phyloP scores from a whole-genome alignment of 2,888 invertebrate species.

The Ceramica pisi region DNA sequence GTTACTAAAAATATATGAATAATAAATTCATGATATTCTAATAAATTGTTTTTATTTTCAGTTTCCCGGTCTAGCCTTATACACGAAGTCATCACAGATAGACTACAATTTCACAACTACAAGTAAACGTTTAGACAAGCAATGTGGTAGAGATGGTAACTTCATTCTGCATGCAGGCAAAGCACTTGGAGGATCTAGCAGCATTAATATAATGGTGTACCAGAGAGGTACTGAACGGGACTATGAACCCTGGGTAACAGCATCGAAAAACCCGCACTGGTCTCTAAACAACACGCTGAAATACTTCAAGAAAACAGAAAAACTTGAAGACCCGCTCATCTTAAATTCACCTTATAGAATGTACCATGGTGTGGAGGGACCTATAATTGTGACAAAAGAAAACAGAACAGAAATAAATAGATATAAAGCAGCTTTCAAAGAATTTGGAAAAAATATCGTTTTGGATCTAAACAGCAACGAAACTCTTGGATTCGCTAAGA shows the following conservation, averaged over 20 bases:
- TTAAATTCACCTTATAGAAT: conserved; percentile 1
- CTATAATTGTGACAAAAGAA: conserved; percentile 23
- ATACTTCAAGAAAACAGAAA: conserved; percentile 42
- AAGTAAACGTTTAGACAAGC: not conserved
- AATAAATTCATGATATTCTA: not conserved
- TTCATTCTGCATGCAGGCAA: conserved; percentile 31
- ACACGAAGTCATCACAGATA: not conserved
- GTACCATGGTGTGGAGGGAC: conserved; percentile 32
- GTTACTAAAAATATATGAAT: too few relatives aligned
- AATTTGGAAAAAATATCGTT: conserved; percentile 3
- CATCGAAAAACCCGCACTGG: conserved; percentile 26
- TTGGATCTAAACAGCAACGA: conserved; percentile 13
- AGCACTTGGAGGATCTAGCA: conserved; percentile 36
- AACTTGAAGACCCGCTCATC: conserved; percentile 11
- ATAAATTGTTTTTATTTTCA: not conserved
- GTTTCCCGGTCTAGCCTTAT: conserved; percentile 10
- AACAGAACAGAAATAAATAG: conserved; percentile 10
- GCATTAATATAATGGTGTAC: conserved; percentile 12
- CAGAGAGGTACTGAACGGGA: conserved; percentile 30
- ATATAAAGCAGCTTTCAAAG: conserved; percentile 17
- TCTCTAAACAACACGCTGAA: conserved; percentile 10
- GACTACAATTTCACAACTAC: conserved; percentile 22
- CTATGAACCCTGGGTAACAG: conserved; percentile 24
- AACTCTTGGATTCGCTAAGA: conserved; percentile 13
- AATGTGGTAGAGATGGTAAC: conserved; percentile 9